Evolutionary conservation across 2,888 invertebrate species (phyloP), one percentile per base, ranked within the genome.

Genomic region (Escarpia spicata): DNA sequence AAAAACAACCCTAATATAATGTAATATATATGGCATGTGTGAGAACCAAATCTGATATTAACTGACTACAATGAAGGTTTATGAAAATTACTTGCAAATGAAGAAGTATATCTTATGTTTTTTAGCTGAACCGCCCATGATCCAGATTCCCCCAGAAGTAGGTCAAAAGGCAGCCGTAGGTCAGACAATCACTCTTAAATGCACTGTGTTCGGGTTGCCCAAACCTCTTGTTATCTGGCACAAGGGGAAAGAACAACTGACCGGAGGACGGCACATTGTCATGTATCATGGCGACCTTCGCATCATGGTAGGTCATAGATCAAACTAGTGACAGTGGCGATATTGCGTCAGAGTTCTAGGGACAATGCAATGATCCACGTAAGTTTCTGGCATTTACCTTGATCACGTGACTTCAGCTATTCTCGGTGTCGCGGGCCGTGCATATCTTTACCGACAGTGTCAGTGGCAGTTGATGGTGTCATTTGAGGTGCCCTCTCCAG

Each of bases 121-220:
- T 37, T 9, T 96, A 97, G 98, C 98, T 75, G 97, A 99, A 95
- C 98, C 98, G 9, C 99, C 99, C 15, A 98, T 98, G 96, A 99
- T 99, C 94, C 97, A 97, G 92, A 98, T 98, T 95, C 98, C 98
- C 1, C 99, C 99, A 0, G 94, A 94, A 37, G 93, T 94, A 4
- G 92, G 93, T 12, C 94, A 95, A 91, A 95, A 95, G 92, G 95
- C 95, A 0, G 96, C 96, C 0, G 96, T 96, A 93, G 95, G 95
- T 37, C 95, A 95, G 37, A 37, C 37, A 1, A 37, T 37, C 37
- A 37, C 37, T 37, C 37, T 37, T 0, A 37, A 37, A 37, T 37
- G 37, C 37, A 37, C 37, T 37, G 37, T 37, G 0, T 37, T 37
- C 37, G 37, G 37, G 37, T 37, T 37, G 37, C 37, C 37, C 1